Evolutionary conservation across 2,888 invertebrate species (phyloP).

Genomic region (Prosopocoilus inquinatus): DNA sequence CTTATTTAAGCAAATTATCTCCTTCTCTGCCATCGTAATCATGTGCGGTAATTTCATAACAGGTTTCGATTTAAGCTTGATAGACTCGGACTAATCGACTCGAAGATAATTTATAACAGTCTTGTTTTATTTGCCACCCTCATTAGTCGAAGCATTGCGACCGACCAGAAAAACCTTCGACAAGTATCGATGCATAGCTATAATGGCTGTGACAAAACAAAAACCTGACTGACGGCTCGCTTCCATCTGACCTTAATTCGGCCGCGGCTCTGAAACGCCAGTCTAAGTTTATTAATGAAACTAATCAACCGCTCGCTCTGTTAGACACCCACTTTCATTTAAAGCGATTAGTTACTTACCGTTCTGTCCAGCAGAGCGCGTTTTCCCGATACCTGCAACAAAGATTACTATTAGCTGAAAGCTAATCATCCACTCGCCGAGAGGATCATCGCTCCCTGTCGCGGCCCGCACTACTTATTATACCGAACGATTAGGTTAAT

Average conservation of each 20-base stretch:
- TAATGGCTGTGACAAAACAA: slow-evolving; percentile 50
- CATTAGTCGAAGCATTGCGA: slow-evolving; percentile 45
- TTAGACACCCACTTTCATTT: slow-evolving; percentile 28
- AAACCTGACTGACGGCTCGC: slow-evolving; percentile 48
- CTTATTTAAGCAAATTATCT: slow-evolving; percentile 47
- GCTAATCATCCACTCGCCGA: slow-evolving; percentile 1
- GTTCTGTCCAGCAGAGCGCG: slow-evolving; percentile 84
- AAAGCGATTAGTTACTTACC: slow-evolving; percentile 58
- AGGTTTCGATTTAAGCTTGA: slow-evolving; percentile 51
- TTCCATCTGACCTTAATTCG: slow-evolving; percentile 31
- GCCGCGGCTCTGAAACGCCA: slow-evolving; percentile 7
- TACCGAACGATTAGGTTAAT: slow-evolving; percentile 1
- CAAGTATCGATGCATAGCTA: slow-evolving; percentile 47
- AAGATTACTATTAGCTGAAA: slow-evolving; percentile 46
- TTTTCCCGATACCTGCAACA: slow-evolving; percentile 83
- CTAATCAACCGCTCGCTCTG: slow-evolving; percentile 30
- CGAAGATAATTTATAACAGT: slow-evolving; percentile 48
- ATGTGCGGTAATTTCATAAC: slow-evolving; percentile 50
- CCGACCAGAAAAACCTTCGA: slow-evolving; percentile 45
- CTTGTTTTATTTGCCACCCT: slow-evolving; percentile 51
- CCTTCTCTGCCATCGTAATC: slow-evolving; percentile 43
- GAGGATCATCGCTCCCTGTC: not conserved
- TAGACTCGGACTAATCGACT: slow-evolving; percentile 51
- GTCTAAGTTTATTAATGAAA: slow-evolving; percentile 28
- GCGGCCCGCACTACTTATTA: not conserved